phyloP scores from a whole-genome alignment of 1,140 invertebrate genomes.

The Coptotermes formosanus region DNA sequence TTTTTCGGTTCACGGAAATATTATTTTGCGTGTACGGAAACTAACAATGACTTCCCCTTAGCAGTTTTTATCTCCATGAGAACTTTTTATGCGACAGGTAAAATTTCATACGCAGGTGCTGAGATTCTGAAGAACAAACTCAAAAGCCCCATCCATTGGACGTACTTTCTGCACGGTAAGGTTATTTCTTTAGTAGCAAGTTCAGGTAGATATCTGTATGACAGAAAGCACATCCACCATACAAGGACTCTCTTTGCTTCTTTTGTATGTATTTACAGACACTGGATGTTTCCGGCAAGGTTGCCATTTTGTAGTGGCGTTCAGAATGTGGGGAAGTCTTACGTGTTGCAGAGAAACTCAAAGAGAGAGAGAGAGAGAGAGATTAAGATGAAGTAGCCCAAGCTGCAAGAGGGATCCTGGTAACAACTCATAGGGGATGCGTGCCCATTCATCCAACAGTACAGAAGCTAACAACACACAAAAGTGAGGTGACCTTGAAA shows the following conservation, averaged over 20 bases:
- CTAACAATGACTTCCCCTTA: background rate
- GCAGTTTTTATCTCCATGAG: background rate
- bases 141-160: background rate
- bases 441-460: background rate
- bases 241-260: background rate
- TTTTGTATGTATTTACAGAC: background rate
- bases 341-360: background rate
- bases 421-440: background rate
- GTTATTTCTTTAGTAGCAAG: background rate
- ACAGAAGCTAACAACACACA: constrained; percentile 1
- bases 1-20: background rate
- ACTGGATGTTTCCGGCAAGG: background rate
- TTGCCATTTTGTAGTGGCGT: background rate
- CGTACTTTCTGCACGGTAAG: background rate
- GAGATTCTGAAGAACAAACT: background rate
- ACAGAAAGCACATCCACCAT: background rate
- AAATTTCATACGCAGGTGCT: constrained; percentile 11
- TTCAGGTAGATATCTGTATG: background rate
- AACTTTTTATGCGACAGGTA: constrained; percentile 3
- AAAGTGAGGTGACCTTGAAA: background rate
- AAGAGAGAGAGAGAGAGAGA: too few relatives aligned
- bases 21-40: background rate
- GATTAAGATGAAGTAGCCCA: background rate
- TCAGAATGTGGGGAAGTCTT: background rate
- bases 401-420: background rate